Conservation (phyloP, 2,888 invertebrate genomes). For the Corythucha ciliata region DNA sequence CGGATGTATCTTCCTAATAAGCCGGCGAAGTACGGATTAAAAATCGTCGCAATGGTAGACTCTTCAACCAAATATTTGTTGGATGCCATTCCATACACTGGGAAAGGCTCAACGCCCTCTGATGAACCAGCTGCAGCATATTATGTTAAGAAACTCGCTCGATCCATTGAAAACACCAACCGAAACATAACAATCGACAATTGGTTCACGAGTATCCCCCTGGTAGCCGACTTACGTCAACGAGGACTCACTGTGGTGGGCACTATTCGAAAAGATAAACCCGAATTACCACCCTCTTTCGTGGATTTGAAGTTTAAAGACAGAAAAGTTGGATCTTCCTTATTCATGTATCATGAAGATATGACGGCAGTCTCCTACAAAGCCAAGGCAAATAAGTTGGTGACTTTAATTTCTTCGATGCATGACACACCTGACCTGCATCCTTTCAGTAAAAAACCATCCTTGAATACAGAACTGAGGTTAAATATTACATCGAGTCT, state of each 20-base stretch:
- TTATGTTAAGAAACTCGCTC: slow-evolving; percentile 18
- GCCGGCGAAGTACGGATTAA: slow-evolving; percentile 35
- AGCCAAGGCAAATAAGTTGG: slow-evolving; percentile 31
- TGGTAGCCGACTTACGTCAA: slow-evolving; percentile 28
- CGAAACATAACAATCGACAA: slow-evolving; percentile 26
- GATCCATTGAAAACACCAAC: slow-evolving; percentile 20
- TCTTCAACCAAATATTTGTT: neutral
- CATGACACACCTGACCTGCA: slow-evolving; percentile 31
- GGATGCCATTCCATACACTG: slow-evolving; percentile 1
- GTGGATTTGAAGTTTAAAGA: slow-evolving; percentile 27
- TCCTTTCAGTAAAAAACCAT: slow-evolving; percentile 34
- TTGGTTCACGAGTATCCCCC: slow-evolving; percentile 30
- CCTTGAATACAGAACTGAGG: too few species aligned
- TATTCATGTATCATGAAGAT: slow-evolving; percentile 36
- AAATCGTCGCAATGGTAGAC: slow-evolving; percentile 15
- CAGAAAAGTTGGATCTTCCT: slow-evolving; percentile 29
- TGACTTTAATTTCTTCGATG: slow-evolving; percentile 36
- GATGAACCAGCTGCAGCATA: slow-evolving; percentile 13
- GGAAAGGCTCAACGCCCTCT: neutral
- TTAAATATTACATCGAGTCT: too few species aligned
- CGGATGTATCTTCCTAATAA: slow-evolving; percentile 35
- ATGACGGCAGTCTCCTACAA: slow-evolving; percentile 35
- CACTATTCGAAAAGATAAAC: slow-evolving; percentile 33
- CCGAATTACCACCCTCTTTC: slow-evolving; percentile 37
- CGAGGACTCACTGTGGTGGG: slow-evolving; percentile 25